Conservation (phyloP, 2,797 vertebrate genomes). For the Sternarchorhynchus goeldii region DNA sequence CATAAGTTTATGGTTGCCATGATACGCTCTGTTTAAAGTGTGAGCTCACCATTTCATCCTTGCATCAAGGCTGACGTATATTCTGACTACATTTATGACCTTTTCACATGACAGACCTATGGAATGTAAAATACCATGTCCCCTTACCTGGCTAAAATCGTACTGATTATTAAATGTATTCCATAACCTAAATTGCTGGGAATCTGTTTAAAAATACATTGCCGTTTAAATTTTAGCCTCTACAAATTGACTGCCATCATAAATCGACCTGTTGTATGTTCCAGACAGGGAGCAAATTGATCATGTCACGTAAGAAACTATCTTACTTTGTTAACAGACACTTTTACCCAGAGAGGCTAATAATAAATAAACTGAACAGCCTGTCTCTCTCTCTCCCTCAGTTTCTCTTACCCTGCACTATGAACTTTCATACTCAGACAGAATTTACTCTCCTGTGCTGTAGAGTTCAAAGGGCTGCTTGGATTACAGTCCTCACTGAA, state of each 20-base stretch:
- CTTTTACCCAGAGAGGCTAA: constrained; percentile 43
- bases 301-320: constrained; percentile 32
- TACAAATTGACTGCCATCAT: not conserved
- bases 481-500: constrained; percentile 32
- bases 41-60: not conserved
- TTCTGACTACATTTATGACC: not conserved
- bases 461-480: constrained; percentile 42
- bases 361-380: constrained; percentile 41
- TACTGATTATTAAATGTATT: not conserved
- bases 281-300: constrained; percentile 19
- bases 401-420: constrained; percentile 45
- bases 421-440: constrained; percentile 54
- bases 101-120: not conserved
- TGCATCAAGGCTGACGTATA: not conserved
- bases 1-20: constrained; percentile 35
- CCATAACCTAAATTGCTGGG: not conserved
- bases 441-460: constrained; percentile 45
- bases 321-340: constrained; percentile 36
- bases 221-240: not conserved
- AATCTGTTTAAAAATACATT: constrained; percentile 11
- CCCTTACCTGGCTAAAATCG: not conserved
- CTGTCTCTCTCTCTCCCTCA: constrained; percentile 41
- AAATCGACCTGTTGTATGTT: constrained; percentile 28
- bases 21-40: constrained; percentile 14
- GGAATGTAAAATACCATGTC: too few relatives aligned